phyloP scores from a whole-genome alignment of 1,140 invertebrate species.

The Cataglyphis hispanica region DNA sequence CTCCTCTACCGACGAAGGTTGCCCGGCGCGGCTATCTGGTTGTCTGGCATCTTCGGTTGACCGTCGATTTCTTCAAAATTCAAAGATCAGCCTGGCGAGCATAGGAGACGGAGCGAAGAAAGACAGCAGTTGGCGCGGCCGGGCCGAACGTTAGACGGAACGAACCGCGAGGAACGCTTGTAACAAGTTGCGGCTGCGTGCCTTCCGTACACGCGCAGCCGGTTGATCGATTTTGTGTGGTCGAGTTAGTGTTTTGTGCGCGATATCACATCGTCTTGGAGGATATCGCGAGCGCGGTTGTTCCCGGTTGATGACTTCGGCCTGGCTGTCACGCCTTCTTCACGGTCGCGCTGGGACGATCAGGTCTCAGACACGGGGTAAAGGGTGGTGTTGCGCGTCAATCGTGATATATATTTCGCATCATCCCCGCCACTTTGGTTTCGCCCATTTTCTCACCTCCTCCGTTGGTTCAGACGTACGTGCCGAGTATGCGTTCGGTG shows the following conservation, averaged over 20 bases:
- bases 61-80: conserved; percentile 72
- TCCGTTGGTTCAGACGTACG: conserved; percentile 65
- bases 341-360: conserved; percentile 45
- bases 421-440: conserved; percentile 67
- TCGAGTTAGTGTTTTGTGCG: conserved; percentile 64
- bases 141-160: conserved; percentile 33
- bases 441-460: conserved; percentile 80
- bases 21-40: conserved; percentile 75
- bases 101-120: conserved; percentile 21
- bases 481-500: conserved; percentile 34
- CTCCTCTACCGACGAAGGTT: conserved; percentile 62
- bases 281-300: conserved; percentile 10
- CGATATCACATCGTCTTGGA: conserved; percentile 37
- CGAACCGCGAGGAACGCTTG: not conserved
- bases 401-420: conserved; percentile 69
- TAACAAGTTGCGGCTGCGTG: conserved; percentile 11
- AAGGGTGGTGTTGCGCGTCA: conserved; percentile 63
- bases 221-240: conserved; percentile 64
- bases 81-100: conserved; percentile 39
- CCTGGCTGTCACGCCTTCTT: conserved; percentile 69
- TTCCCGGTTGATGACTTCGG: conserved; percentile 50
- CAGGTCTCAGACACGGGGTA: conserved; percentile 32
- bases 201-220: conserved; percentile 14
- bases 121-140: not conserved
- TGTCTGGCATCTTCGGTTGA: conserved; percentile 41